Conservation (phyloP, 2,113 vertebrate genomes). For the Castor canadensis region DNA sequence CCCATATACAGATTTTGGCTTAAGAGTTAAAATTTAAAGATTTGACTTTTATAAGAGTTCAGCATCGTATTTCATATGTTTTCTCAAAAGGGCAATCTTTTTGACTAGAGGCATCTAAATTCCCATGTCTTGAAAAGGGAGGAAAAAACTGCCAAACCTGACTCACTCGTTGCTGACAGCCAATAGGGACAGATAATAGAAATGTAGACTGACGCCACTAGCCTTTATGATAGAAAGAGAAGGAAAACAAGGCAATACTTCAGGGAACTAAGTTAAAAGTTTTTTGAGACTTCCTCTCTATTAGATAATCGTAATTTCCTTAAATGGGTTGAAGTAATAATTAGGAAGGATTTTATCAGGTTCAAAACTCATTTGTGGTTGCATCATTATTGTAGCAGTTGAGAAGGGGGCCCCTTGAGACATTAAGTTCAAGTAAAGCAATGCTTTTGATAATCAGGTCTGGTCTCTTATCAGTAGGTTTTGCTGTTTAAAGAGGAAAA, state of each 20-base stretch:
- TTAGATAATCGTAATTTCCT: constrained; percentile 21
- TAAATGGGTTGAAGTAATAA: not conserved
- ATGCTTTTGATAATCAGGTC: not conserved
- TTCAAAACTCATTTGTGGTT: constrained; percentile 9
- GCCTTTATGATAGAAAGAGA: not conserved
- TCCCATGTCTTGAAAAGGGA: constrained; percentile 1
- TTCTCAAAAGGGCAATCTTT: not conserved
- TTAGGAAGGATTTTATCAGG: constrained; percentile 12
- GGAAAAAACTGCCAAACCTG: not conserved
- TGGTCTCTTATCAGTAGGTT: not conserved
- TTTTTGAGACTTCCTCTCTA: not conserved
- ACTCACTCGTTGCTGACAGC: not conserved
- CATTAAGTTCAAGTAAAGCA: constrained; percentile 30
- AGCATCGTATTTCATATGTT: not conserved
- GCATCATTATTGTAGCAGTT: not conserved
- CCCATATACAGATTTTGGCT: not conserved
- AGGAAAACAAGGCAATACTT: not conserved
- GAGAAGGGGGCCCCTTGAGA: not conserved
- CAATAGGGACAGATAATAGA: not conserved
- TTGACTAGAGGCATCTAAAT: not conserved
- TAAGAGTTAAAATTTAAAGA: constrained; percentile 4
- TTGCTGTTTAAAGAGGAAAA: constrained; percentile 32
- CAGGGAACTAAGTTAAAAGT: constrained; percentile 17
- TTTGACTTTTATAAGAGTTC: not conserved
- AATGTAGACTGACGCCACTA: not conserved